Evolutionary conservation across 2,888 invertebrate genomes (phyloP), one percentile per base, ranked within the genome.

Genomic region (Ornithoptera priamus): DNA sequence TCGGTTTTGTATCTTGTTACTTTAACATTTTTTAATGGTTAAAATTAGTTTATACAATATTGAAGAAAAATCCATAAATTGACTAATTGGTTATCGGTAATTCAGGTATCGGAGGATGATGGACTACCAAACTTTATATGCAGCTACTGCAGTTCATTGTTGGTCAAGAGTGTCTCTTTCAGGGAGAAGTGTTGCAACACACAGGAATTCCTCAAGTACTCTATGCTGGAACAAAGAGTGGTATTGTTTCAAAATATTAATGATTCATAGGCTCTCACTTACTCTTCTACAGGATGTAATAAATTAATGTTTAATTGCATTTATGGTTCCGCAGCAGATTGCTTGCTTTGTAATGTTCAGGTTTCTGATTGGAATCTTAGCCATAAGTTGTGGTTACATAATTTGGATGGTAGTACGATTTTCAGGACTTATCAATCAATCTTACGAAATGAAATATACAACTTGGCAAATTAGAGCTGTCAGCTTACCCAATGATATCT

Each of bases 101-200:
- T 80, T 3, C 77, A 86, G 83, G 65, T 80, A 4, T 69, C 75
- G 1, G 42, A 58, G 0, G 10, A 73, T 0, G 82, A 85, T 20
- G 69, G 75, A 0, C 72, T 81, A 0, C 85, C 86, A 0, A 78
- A 81, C 4, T 75, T 83, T 20, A 65, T 85, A 0, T 89, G 90
- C 74, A 75, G 72, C 1, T 82, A 76, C 72, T 90, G 90, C 71
- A 73, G 80, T 0, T 66, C 77, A 0, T 42, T 84, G 20, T 72
- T 90, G 0, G 66, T 73, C 1, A 79, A 77, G 65, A 68, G 67
- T 50, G 63, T 74, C 1, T 65, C 71, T 0, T 90, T 90, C 70
- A 82, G 77, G 67, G 76, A 80, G 4, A 82, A 78, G 46, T 88
- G 89, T 46, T 67, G 75, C 2, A 77, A 72, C 2, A 73, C 86